Evolutionary conservation across 1,140 invertebrate species (phyloP), one percentile per base, ranked within the genome.

Genomic region (Pogonomyrmex californicus): DNA sequence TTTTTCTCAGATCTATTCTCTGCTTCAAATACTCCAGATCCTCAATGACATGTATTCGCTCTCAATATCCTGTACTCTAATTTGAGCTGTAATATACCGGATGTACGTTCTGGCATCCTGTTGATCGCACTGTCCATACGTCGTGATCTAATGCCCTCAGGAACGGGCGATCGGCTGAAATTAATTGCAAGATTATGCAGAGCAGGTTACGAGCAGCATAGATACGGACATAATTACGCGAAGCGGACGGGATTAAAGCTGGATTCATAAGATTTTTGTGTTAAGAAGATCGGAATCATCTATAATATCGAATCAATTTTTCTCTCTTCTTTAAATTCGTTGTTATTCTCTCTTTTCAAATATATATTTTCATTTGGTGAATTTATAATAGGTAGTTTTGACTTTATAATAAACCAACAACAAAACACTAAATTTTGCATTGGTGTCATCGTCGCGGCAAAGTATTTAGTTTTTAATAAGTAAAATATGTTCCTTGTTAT

Each of bases 171-270:
- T 70, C 65, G 49, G 63, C 30, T 41, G 78, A 70, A 70, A 81
- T 81, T 81, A 81, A 81, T 81, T 70, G 78, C 78, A 44, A 81
- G 78, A 81, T 81, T 81, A 81, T 81, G 65, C 78, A 68, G 47
- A 81, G 49, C 62, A 68, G 33, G 38, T 68, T 68, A 68, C n/a
- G n/a, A n/a, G 49, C 65, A 36, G 7, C 62, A 17, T 17, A 41
- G 47, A 60, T 44, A 56, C 36, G 65, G 23, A 70, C 36, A 81
- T 70, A 70, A 81, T 81, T 81, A 81, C 65, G 23, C 1, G 65
- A 70, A 81, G 44, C 65, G 38, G n/a, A 36, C 14, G 1, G 14
- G 44, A 63, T 65, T 65, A 65, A 10, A 49, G n/a, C n/a, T 41
- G 38, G 14, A 65, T 17, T 23, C 14, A 2, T 63, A 12, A 62